These are phyloP conservation scores for Apocheima hispidaria DNA, from an alignment of 2,888 invertebrate genomes.

Conservation along the genomic window DNA sequence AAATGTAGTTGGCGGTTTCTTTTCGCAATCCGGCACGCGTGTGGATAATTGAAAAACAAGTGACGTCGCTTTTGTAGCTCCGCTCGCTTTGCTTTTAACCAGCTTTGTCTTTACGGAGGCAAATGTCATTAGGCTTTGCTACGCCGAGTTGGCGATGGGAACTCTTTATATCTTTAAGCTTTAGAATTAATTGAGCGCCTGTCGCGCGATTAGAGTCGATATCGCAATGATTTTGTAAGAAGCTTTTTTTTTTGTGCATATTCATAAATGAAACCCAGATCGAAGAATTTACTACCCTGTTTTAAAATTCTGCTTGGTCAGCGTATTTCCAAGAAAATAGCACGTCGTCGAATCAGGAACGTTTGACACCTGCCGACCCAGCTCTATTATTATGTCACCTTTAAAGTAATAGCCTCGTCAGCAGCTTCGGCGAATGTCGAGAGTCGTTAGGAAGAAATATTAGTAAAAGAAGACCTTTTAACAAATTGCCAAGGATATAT, in stretches of 20 bases:
- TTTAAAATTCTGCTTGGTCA: constrained; percentile 8
- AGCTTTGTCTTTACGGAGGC: constrained; percentile 59
- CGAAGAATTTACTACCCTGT: background rate
- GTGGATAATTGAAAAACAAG: constrained; percentile 59
- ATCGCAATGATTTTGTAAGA: background rate
- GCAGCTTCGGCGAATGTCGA: constrained; percentile 38
- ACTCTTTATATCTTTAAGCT: constrained; percentile 32
- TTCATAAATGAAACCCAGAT: constrained; percentile 2
- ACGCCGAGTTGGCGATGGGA: constrained; percentile 23
- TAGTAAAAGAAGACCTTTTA: constrained; percentile 38
- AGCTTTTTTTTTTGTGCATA: background rate
- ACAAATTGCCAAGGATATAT: constrained; percentile 43
- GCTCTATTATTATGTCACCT: constrained; percentile 43
- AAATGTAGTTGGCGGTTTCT: constrained; percentile 58
- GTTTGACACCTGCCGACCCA: constrained; percentile 36
- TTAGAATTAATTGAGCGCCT: constrained; percentile 33
- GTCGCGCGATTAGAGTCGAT: background rate
- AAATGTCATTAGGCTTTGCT: constrained; percentile 62
- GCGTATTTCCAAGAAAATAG: constrained; percentile 25
- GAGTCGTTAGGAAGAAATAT: constrained; percentile 41
- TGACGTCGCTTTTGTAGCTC: constrained; percentile 45
- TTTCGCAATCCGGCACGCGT: constrained; percentile 54
- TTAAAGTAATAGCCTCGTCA: constrained; percentile 37
- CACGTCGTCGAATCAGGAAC: constrained; percentile 34
- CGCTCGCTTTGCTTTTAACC: constrained; percentile 51